Conservation (phyloP, 2,888 invertebrate genomes). For the Chaetogeoica ovagalla region DNA sequence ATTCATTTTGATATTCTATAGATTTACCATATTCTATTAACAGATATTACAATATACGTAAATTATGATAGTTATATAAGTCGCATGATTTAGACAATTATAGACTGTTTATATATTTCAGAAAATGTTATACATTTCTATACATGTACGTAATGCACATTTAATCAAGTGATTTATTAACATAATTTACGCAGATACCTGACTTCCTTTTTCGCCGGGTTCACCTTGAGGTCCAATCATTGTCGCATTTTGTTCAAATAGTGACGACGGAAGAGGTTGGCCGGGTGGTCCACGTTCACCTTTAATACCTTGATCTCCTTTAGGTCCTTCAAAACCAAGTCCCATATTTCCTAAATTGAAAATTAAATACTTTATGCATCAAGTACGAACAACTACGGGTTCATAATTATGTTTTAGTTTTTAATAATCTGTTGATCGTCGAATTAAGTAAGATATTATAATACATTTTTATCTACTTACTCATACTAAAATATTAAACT, state of each 20-base stretch:
- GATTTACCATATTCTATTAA: too few species aligned
- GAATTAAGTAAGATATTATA: too few species aligned
- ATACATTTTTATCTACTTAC: too few species aligned
- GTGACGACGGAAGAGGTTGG: constrained; percentile 65
- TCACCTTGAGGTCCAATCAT: constrained; percentile 57
- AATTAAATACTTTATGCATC: neutral
- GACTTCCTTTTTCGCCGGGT: constrained; percentile 57
- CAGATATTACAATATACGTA: too few species aligned
- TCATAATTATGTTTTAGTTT: neutral
- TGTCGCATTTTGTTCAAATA: neutral
- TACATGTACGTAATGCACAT: too few species aligned
- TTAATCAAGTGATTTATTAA: too few species aligned
- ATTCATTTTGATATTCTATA: too few species aligned
- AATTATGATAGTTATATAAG: too few species aligned
- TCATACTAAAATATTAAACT: too few species aligned
- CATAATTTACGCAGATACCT: constrained; percentile 53
- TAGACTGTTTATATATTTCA: too few species aligned
- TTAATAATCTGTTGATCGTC: neutral
- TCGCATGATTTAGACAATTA: too few species aligned
- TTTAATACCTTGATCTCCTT: constrained; percentile 69
- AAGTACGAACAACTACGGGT: neutral
- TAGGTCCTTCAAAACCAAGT: constrained; percentile 65
- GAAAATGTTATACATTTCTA: too few species aligned
- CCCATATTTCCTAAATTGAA: constrained; percentile 59
- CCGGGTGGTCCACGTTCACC: constrained; percentile 69